A percentile compares a stretch with the other conserved stretches of the same genome.
phyloP scores from a whole-genome alignment of 2,113 vertebrate species.

The Beaufortia kweichowensis region DNA sequence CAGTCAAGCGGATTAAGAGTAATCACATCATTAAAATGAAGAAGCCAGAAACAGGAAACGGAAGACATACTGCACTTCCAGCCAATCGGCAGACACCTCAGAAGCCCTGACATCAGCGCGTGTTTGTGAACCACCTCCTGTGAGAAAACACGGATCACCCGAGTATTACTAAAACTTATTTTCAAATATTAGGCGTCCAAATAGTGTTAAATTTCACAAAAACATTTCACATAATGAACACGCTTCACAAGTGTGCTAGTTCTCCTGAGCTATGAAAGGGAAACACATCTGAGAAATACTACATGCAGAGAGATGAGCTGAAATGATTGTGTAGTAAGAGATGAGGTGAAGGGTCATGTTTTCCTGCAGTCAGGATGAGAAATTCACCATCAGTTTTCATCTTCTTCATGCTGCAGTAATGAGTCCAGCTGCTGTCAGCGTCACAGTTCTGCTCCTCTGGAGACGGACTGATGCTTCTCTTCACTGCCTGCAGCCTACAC shows the following conservation, averaged over 20 bases:
- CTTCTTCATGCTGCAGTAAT: slow-evolving; percentile 80
- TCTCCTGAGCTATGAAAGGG: no score
- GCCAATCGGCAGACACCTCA: slow-evolving; percentile 71
- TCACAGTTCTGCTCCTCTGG: slow-evolving; percentile 66
- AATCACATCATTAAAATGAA: not conserved
- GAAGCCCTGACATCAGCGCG: slow-evolving; percentile 62
- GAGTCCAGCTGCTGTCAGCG: slow-evolving; percentile 62
- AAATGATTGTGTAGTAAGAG: no score
- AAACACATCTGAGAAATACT: no score
- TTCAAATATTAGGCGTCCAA: not conserved
- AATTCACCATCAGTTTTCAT: slow-evolving; percentile 82
- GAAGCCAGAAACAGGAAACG: not conserved
- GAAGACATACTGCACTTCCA: slow-evolving; percentile 66
- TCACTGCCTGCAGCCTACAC: slow-evolving; percentile 68
- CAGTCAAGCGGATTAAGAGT: not conserved
- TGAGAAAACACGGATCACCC: not conserved
- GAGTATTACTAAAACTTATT: not conserved
- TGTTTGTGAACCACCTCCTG: slow-evolving; percentile 47
- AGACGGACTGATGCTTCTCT: slow-evolving; percentile 86
- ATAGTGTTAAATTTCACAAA: no score
- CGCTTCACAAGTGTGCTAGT: no score
- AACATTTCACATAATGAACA: no score
- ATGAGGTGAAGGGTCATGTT: no score
- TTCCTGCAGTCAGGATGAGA: no score
- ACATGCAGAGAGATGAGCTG: no score